Base-by-base conservation (phyloP, 2,113 vertebrate genomes). In the Centropus bengalensis region DNA sequence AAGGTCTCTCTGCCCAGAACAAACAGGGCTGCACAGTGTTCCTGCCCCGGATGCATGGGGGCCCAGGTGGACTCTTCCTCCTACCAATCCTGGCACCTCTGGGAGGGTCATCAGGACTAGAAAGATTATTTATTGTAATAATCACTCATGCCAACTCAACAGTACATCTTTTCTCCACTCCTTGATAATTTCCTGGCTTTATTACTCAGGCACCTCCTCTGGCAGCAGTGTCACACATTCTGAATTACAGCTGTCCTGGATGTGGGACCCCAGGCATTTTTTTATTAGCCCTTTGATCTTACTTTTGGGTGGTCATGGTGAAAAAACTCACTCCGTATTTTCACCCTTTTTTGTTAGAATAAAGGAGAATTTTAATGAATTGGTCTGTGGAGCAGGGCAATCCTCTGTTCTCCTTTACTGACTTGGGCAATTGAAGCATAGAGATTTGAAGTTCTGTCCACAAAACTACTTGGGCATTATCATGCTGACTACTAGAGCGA, bases 11-110 rank as follows among this genome's bases (percentile, higher is more conserved):
- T 58, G 32, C 22, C 8, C 3, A 2, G n/a, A 55, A 5, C 40
- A 30, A 55, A 5, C 40, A 49, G 0, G 8, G 9, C 27, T 44
- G 42, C 6, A 38, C 5, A 17, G 10, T 52, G 8, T 19, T 64
- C 7, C 15, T 70, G 21, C 16, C n/a, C 15, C 36, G 32, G 0
- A 6, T 9, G 5, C 20, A 5, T 12, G 5, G 17, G 2, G 2
- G 9, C 33, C 15, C 22, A 63, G 30, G 3, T 24, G 11, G 10
- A 9, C 13, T 14, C 5, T 64, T 86, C 27, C 9, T 81, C n/a
- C 36, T 3, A 1, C 9, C 2, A 5, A 38, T 42, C 11, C 21
- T 3, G 2, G 8, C 70, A 42, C 14, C 5, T 75, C 52, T 85
- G 27, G 33, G 27, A 47, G n/a, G 17, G 19, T 33, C n/a, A 32